These are phyloP conservation scores for Colaptes auratus DNA, from an alignment of 2,113 vertebrate species.

Conservation along the genomic window DNA sequence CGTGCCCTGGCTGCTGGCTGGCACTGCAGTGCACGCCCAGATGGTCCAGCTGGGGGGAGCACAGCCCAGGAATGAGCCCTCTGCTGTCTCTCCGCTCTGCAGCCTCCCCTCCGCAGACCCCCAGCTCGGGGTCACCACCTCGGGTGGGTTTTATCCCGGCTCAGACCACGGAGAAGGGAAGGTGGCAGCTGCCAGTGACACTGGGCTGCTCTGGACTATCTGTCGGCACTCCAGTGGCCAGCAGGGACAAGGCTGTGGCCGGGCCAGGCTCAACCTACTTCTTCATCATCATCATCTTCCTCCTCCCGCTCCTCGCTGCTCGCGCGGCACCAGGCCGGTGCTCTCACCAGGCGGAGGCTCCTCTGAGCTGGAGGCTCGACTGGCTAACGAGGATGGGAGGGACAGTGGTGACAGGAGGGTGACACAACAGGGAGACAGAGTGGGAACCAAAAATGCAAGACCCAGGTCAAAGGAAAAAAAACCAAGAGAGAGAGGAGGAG, in stretches of 20 bases:
- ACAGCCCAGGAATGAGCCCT: rapidly evolving
- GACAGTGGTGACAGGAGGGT: neutral
- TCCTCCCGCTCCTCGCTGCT: conserved; percentile 79
- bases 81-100: neutral
- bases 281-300: conserved; percentile 84
- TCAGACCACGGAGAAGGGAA: neutral
- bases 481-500: neutral
- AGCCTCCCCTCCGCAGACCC: neutral
- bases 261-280: conserved; percentile 74
- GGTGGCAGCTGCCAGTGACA: neutral
- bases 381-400: conserved; percentile 63
- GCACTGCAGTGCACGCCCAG: rapidly evolving
- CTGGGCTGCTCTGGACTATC: conserved; percentile 40
- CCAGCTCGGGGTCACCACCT: neutral
- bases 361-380: conserved; percentile 79
- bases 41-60: neutral
- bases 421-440: conserved; percentile 55
- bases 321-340: conserved; percentile 77
- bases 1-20: neutral
- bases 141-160: neutral
- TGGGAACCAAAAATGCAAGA: conserved; percentile 65
- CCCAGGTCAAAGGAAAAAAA: neutral
- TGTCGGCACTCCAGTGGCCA: conserved; percentile 28
- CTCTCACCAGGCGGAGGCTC: conserved; percentile 79
- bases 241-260: neutral